Percentiles rank a stretch among this genome's conserved stretches.
phyloP scores from a whole-genome alignment of 2,113 vertebrate species.

The Corvus moneduloides region DNA sequence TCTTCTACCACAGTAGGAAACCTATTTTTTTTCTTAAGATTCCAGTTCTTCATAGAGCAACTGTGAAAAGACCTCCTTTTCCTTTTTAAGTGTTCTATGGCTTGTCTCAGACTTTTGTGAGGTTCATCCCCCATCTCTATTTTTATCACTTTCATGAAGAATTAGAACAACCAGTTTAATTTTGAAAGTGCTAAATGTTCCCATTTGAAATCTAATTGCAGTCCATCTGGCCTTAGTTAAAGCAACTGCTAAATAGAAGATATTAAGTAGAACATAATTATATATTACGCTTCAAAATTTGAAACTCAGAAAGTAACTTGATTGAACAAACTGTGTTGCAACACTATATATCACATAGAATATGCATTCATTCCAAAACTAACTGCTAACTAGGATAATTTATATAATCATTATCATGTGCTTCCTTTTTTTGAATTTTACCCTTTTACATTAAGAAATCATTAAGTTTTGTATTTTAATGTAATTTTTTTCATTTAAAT shows the following conservation, averaged over 20 bases:
- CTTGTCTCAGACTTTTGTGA: neutral
- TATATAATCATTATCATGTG: neutral
- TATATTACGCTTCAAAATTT: neutral
- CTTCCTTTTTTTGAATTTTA: neutral
- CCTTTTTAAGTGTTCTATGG: neutral
- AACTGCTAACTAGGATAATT: constrained; percentile 28
- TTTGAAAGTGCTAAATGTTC: neutral
- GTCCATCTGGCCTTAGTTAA: constrained; percentile 17
- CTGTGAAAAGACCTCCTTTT: neutral
- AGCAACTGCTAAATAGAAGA: neutral
- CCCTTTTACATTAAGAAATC: constrained; percentile 10
- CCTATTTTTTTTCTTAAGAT: neutral
- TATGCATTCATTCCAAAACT: neutral
- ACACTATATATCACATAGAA: neutral
- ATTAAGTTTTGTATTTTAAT: constrained; percentile 1
- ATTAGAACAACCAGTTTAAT: neutral
- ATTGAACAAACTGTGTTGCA: neutral
- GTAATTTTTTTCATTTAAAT: constrained; percentile 22
- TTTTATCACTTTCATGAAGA: constrained; percentile 2
- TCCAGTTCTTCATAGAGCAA: neutral
- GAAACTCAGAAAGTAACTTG: constrained; percentile 10
- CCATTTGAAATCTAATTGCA: constrained; percentile 3
- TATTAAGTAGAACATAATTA: constrained; percentile 25
- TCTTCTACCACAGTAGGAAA: neutral
- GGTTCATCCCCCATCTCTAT: neutral